A percentile compares a stretch with the other conserved stretches of the same genome.
These are phyloP conservation scores for Epinephelus malabaricus DNA, from an alignment of 2,797 vertebrate species.

Conservation along the genomic window DNA sequence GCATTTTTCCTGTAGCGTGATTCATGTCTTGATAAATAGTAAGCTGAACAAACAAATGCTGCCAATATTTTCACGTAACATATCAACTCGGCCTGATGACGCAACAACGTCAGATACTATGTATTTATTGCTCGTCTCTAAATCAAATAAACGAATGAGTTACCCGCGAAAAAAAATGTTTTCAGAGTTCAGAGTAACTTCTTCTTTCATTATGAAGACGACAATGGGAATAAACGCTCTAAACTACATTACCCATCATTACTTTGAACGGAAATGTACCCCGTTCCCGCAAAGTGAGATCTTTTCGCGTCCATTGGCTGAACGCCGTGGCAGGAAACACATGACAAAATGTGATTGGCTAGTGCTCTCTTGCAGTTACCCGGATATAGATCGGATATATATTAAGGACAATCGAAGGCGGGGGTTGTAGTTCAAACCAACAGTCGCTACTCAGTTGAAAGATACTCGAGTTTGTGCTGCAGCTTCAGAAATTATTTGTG, in stretches of 20 bases:
- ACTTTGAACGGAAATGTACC: neutral
- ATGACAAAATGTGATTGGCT: conserved; percentile 64
- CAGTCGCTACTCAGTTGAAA: neutral
- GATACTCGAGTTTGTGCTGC: neutral
- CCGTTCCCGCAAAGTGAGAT: conserved; percentile 53
- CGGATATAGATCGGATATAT: conserved; percentile 75
- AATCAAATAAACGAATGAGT: neutral
- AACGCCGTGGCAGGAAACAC: conserved; percentile 31
- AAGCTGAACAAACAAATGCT: neutral
- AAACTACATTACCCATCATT: conserved; percentile 69
- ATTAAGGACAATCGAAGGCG: conserved; percentile 56
- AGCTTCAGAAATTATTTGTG: conserved; percentile 28
- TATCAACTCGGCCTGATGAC: neutral
- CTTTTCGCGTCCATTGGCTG: conserved; percentile 59
- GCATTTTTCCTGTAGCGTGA: neutral
- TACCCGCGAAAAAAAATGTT: neutral
- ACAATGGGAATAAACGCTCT: neutral
- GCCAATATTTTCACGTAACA: neutral
- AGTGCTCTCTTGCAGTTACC: conserved; percentile 40
- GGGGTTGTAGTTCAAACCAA: conserved; percentile 73
- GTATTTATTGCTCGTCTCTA: neutral
- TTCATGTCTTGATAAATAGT: neutral
- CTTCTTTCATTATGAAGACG: neutral
- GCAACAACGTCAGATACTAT: neutral
- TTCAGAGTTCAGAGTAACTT: neutral